These are phyloP conservation scores for Holothuria scabra DNA, from an alignment of 53 echinoderm and acorn worm species.

Conservation along the genomic window DNA sequence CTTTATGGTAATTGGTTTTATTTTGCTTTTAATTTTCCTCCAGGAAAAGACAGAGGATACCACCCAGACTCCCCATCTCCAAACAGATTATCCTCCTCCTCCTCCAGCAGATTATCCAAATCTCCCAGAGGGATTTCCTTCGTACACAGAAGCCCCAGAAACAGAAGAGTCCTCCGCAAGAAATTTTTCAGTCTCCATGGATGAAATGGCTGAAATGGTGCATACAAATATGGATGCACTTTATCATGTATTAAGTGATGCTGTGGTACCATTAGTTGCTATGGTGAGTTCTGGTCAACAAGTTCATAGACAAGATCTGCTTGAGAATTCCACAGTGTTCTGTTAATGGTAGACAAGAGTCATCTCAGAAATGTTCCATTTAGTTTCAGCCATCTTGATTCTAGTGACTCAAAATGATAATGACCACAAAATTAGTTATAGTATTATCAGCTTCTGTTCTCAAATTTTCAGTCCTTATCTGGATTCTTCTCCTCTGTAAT, in stretches of 20 bases:
- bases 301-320: too few relatives aligned
- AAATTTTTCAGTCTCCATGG: constrained; percentile 1
- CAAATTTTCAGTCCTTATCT: too few relatives aligned
- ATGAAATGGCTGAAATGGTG: constrained; percentile 5
- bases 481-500: too few relatives aligned
- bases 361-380: too few relatives aligned
- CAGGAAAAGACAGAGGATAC: constrained; percentile 6
- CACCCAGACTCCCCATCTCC: background rate
- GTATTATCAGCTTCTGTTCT: too few relatives aligned
- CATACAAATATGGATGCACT: background rate
- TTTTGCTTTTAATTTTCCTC: background rate
- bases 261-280: background rate
- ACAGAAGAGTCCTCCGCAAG: background rate
- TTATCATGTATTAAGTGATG: background rate
- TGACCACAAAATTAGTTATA: too few relatives aligned
- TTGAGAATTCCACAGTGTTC: too few relatives aligned
- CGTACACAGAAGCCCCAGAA: constrained; percentile 2
- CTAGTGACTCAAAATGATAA: too few relatives aligned
- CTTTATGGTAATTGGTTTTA: background rate
- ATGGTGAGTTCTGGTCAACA: constrained; percentile 7
- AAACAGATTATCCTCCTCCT: constrained; percentile 18
- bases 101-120: background rate
- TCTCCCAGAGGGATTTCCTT: background rate
- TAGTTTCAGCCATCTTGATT: too few relatives aligned
- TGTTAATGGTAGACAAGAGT: too few relatives aligned